Percentiles rank a stretch among this genome's conserved stretches.
Conservation (phyloP, 2,797 vertebrate species). For the Tympanoctomys barrerae region DNA sequence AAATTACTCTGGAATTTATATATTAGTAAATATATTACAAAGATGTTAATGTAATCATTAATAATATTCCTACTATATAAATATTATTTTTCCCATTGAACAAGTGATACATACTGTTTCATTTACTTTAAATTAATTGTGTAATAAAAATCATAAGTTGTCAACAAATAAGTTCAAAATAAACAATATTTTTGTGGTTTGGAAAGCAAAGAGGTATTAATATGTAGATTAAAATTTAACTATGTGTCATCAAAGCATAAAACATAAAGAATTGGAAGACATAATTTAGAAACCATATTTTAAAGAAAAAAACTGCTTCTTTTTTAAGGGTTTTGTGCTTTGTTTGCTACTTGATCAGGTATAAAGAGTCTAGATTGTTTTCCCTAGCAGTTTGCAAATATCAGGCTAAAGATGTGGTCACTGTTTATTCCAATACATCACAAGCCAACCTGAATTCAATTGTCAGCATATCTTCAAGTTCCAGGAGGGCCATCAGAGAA, state of each 20-base stretch:
- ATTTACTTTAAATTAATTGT: conserved; percentile 80
- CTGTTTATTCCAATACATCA: conserved; percentile 48
- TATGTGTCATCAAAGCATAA: conserved; percentile 41
- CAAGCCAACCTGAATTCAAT: conserved; percentile 53
- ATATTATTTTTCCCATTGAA: conserved; percentile 77
- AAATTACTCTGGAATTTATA: conserved; percentile 43
- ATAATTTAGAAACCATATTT: conserved; percentile 41
- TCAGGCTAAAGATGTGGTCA: background rate
- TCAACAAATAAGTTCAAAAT: conserved; percentile 79
- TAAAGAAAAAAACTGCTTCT: conserved; percentile 47
- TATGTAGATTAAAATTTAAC: conserved; percentile 76
- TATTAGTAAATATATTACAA: conserved; percentile 68
- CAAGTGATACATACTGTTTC: conserved; percentile 76
- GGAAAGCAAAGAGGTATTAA: conserved; percentile 59
- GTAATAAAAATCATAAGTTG: conserved; percentile 72
- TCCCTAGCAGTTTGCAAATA: conserved; percentile 17
- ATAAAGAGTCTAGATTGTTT: conserved; percentile 34
- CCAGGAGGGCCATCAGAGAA: background rate
- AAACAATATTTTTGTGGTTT: conserved; percentile 66
- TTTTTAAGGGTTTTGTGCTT: conserved; percentile 48
- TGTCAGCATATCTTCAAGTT: background rate
- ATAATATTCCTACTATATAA: conserved; percentile 70
- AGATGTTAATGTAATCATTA: conserved; percentile 70
- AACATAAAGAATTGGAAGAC: conserved; percentile 31
- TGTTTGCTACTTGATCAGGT: background rate